A percentile compares a stretch with the other conserved stretches of the same genome.
These are phyloP conservation scores for Sinonovacula constricta DNA, from an alignment of 1,140 invertebrate genomes.

Conservation along the genomic window DNA sequence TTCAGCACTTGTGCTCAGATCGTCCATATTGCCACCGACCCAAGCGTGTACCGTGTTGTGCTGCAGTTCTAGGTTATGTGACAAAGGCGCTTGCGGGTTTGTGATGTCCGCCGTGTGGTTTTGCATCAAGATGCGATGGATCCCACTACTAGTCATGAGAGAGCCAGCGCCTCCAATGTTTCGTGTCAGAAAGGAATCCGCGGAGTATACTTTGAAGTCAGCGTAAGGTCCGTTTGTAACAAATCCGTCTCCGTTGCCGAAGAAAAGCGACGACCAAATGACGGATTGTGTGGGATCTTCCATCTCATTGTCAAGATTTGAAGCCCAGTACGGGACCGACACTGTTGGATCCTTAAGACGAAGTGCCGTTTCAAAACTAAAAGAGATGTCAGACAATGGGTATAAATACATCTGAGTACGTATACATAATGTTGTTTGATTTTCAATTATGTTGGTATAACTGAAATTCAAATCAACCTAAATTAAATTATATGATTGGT, in stretches of 20 bases:
- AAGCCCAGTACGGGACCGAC: constrained; percentile 78
- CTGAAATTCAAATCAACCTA: background rate
- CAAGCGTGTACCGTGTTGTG: constrained; percentile 57
- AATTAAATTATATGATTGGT: too few species aligned
- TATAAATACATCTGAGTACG: background rate
- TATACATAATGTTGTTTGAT: background rate
- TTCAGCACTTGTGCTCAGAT: constrained; percentile 41
- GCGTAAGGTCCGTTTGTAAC: constrained; percentile 76
- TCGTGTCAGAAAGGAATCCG: constrained; percentile 52
- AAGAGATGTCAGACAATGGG: background rate
- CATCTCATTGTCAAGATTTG: constrained; percentile 73
- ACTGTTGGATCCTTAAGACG: constrained; percentile 57
- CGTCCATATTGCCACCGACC: constrained; percentile 55
- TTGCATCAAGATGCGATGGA: constrained; percentile 34
- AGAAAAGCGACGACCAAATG: constrained; percentile 73
- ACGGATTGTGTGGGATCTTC: constrained; percentile 73
- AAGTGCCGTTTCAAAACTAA: constrained; percentile 67
- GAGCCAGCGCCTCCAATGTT: constrained; percentile 41
- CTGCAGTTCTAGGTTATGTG: constrained; percentile 48
- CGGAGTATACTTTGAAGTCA: constrained; percentile 48
- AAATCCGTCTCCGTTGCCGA: constrained; percentile 77
- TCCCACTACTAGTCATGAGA: constrained; percentile 38
- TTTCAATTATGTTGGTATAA: background rate
- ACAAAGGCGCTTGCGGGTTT: constrained; percentile 40
- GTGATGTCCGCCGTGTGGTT: constrained; percentile 48